phyloP scores from a whole-genome alignment of 2,888 invertebrate species.

The Rhopalosiphum nymphaeae region DNA sequence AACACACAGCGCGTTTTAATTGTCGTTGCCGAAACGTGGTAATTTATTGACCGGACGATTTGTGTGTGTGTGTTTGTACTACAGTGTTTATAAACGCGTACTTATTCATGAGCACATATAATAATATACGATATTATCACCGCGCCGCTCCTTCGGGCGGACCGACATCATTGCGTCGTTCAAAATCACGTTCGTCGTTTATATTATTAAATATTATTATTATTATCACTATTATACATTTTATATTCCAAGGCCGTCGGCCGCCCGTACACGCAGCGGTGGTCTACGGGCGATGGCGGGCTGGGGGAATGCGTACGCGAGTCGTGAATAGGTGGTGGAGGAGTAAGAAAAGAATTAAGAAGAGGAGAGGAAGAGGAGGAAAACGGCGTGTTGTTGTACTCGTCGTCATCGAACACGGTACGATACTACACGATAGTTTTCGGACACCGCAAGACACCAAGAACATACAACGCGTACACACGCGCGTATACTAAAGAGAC shows the following conservation, averaged over 20 bases:
- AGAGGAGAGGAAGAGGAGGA: not conserved
- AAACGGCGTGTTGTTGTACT: not conserved
- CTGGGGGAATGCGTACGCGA: constrained; percentile 4
- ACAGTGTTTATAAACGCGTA: not conserved
- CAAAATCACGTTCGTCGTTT: constrained; percentile 52
- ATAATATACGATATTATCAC: constrained; percentile 24
- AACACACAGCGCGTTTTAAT: not conserved
- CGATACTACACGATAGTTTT: constrained; percentile 17
- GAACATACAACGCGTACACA: not conserved
- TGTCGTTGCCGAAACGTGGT: constrained; percentile 38
- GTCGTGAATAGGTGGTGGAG: not conserved
- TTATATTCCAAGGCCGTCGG: constrained; percentile 56
- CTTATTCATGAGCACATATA: constrained; percentile 12
- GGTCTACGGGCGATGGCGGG: not conserved
- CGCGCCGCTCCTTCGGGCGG: constrained; percentile 39
- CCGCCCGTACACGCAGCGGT: not conserved
- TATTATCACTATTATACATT: constrained; percentile 29
- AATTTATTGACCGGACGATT: constrained; percentile 35
- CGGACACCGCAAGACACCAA: constrained; percentile 39
- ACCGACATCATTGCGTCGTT: constrained; percentile 40
- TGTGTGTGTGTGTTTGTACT: not conserved
- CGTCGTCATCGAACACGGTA: constrained; percentile 5
- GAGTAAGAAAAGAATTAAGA: not conserved
- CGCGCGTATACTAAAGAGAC: not conserved
- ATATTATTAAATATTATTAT: constrained; percentile 28